Evolutionary conservation across 2,888 invertebrate species (phyloP), one percentile per base, ranked within the genome.

Genomic region (Caenorhabditis panamensis): DNA sequence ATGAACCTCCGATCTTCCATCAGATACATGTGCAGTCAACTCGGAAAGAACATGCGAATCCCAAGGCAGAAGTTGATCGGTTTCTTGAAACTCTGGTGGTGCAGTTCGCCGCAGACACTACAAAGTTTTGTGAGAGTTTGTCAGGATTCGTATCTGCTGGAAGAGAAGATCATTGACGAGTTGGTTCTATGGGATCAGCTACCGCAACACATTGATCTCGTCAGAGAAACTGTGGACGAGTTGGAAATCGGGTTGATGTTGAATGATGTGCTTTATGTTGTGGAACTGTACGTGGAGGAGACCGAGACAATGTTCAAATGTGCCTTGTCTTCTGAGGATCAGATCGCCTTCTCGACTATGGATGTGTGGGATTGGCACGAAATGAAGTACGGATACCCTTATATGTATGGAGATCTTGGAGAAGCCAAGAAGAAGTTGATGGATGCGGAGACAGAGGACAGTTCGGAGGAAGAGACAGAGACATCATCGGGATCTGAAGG

Each of bases 61-160:
- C 11, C 51, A 1, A 18, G 8, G 5, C 36, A 66, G 2, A 16
- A 5, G 3, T 2, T 75, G 5, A n/a, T 20, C 16, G 8, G 8
- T 4, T 75, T 75, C 28, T 24, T 59, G 11, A 75, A 66, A n/a
- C 24, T 75, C 4, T 75, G 75, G 75, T 75, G 75, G 75, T 44
- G 16, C 31, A 64, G 64, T 36, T 75, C 75, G 0, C 18, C 22
- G 5, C 24, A 41, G 2, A 53, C 59, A 5, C 53, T 75, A 6
- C 24, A 67, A 18, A 24, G 31, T 4, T 75, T 75, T 41, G 58
- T 73, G n/a, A 18, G 28, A 5, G 9, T 24, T 20, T 31, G 18
- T 13, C 44, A 66, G 22, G 64, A 64, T 11, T 20, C 49, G 4
- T 24, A 26, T 0, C 26, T 36, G 3, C 26, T 18, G 1, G 44